Evolutionary conservation across 2,888 invertebrate species (phyloP).

Genomic region (Brachyptera putata): DNA sequence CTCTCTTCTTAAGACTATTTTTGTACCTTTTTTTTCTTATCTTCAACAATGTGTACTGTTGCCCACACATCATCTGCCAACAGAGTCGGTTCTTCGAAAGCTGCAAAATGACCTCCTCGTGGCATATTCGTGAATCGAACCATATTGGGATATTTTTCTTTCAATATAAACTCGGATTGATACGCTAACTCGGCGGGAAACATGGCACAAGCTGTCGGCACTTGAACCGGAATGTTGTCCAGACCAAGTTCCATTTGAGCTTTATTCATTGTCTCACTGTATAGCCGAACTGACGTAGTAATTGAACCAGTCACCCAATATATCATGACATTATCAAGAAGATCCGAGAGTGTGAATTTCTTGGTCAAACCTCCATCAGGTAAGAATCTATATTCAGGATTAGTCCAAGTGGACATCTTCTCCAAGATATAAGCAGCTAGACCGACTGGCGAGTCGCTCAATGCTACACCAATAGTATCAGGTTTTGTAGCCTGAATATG

Average conservation of each 20-base stretch:
- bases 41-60: slow-evolving; percentile 20
- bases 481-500: slow-evolving; percentile 53
- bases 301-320: slow-evolving; percentile 75
- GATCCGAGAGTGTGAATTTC: slow-evolving; percentile 49
- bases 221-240: slow-evolving; percentile 41
- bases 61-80: slow-evolving; percentile 65
- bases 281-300: slow-evolving; percentile 69
- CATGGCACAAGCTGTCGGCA: slow-evolving; percentile 69
- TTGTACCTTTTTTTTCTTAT: background rate
- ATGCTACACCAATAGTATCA: slow-evolving; percentile 57
- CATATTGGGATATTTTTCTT: slow-evolving; percentile 60
- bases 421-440: slow-evolving; percentile 87
- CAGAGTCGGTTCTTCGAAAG: slow-evolving; percentile 69
- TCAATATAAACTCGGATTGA: slow-evolving; percentile 55
- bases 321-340: slow-evolving; percentile 74
- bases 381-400: slow-evolving; percentile 37
- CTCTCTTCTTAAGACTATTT: too few relatives aligned
- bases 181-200: slow-evolving; percentile 64
- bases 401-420: slow-evolving; percentile 73
- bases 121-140: slow-evolving; percentile 61
- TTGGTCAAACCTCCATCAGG: slow-evolving; percentile 48
- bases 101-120: slow-evolving; percentile 82
- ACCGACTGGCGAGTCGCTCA: slow-evolving; percentile 76
- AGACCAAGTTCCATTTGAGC: slow-evolving; percentile 40
- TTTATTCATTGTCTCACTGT: slow-evolving; percentile 57